Percentiles rank a stretch among this genome's conserved stretches.
These are phyloP conservation scores for Aquatica leii DNA, from an alignment of 2,888 invertebrate species.

Conservation along the genomic window DNA sequence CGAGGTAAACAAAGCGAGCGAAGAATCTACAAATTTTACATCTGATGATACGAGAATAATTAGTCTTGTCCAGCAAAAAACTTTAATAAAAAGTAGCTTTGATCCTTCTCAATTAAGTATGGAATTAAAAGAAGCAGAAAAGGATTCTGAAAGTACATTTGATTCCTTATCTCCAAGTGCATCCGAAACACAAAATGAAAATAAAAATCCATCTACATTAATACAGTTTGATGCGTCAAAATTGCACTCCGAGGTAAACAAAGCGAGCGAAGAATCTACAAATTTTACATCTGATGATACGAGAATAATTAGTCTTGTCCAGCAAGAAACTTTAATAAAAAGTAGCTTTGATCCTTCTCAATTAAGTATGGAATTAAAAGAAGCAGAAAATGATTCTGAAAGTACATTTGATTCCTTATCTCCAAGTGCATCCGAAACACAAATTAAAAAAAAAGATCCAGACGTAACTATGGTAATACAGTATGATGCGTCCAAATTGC, in stretches of 20 bases:
- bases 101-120: too few relatives aligned
- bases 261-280: not conserved
- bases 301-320: too few relatives aligned
- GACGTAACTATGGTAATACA: not conserved
- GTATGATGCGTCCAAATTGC: constrained; percentile 8
- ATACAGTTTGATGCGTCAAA: constrained; percentile 1
- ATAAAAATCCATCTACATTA: too few relatives aligned
- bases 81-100: too few relatives aligned
- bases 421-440: not conserved
- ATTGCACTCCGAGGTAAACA: not conserved
- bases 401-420: not conserved
- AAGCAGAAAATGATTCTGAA: not conserved
- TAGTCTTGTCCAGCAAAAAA: too few relatives aligned
- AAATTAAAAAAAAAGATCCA: not conserved
- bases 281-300: too few relatives aligned
- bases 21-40: too few relatives aligned
- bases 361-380: not conserved
- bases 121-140: not conserved
- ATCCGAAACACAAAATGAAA: not conserved
- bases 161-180: not conserved
- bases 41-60: too few relatives aligned
- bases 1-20: constrained; percentile 1
- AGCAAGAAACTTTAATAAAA: too few relatives aligned
- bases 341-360: too few relatives aligned
- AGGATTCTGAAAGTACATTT: not conserved